phyloP scores from a whole-genome alignment of 2,113 vertebrate genomes.

The Tyrannus savana region DNA sequence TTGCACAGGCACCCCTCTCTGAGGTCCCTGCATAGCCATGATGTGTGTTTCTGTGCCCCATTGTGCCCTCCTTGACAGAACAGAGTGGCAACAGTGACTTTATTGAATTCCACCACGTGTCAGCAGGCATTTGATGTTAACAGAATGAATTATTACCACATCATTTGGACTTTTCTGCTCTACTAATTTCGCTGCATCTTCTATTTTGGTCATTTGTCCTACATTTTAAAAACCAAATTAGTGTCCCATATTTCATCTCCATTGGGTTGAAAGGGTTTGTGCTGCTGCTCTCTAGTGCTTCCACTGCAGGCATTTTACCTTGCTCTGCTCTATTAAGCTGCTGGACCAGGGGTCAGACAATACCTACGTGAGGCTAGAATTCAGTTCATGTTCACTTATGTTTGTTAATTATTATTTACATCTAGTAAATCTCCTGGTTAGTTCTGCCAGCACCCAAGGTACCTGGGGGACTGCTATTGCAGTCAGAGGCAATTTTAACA shows the following conservation, averaged over 20 bases:
- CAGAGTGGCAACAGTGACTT: not conserved
- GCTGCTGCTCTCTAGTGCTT: not conserved
- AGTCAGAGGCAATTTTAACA: not conserved
- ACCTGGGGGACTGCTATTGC: not conserved
- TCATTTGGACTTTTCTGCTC: slow-evolving; percentile 61
- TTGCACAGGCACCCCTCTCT: not conserved
- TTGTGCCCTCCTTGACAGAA: not conserved
- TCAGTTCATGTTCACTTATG: not conserved
- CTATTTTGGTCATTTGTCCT: slow-evolving; percentile 61
- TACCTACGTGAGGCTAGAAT: not conserved
- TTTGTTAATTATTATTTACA: not conserved
- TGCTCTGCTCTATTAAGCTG: not conserved
- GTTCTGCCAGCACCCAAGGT: not conserved
- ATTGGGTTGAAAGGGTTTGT: not conserved
- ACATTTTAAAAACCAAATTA: slow-evolving; percentile 29
- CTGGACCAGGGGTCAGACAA: not conserved
- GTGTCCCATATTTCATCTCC: not conserved
- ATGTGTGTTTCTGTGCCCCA: fast-evolving
- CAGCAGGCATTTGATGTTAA: not conserved
- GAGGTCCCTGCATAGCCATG: not conserved
- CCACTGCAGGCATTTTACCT: not conserved
- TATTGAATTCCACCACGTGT: not conserved
- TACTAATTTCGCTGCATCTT: slow-evolving; percentile 53
- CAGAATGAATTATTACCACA: not conserved
- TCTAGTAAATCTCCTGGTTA: not conserved